A percentile compares a stretch with the other conserved stretches of the same genome.
phyloP scores from a whole-genome alignment of 2,113 vertebrate species.

The Microcebus ravelobensis region DNA sequence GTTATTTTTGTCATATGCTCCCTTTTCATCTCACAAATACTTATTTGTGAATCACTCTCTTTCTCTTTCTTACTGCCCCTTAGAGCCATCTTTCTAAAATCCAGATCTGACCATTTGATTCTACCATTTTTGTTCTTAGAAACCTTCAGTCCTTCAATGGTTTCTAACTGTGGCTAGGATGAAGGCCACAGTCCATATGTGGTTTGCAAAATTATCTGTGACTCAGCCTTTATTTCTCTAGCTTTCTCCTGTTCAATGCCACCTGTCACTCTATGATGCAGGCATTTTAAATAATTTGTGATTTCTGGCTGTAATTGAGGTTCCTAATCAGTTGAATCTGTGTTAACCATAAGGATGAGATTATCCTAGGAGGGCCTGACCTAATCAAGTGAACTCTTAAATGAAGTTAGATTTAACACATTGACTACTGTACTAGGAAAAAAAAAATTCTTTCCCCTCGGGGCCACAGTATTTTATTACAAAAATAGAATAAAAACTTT shows the following conservation, averaged over 20 bases:
- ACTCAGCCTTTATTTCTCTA: conserved; percentile 9
- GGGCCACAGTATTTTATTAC: too few species aligned
- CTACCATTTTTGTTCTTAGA: conserved; percentile 1
- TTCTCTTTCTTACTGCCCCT: background rate
- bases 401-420: background rate
- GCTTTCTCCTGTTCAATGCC: background rate
- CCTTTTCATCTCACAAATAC: background rate
- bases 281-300: background rate
- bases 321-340: background rate
- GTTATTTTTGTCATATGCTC: background rate
- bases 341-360: background rate
- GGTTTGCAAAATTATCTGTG: background rate
- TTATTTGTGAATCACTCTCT: background rate
- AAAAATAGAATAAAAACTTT: too few species aligned
- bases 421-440: too few species aligned
- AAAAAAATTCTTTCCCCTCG: too few species aligned
- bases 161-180: conserved; percentile 28
- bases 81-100: background rate
- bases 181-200: background rate
- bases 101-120: background rate
- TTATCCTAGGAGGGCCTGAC: background rate
- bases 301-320: conserved; percentile 37
- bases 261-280: background rate
- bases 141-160: background rate
- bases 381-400: background rate